Evolutionary conservation across 2,113 vertebrate species (phyloP).

Genomic region (Galemys pyrenaicus): DNA sequence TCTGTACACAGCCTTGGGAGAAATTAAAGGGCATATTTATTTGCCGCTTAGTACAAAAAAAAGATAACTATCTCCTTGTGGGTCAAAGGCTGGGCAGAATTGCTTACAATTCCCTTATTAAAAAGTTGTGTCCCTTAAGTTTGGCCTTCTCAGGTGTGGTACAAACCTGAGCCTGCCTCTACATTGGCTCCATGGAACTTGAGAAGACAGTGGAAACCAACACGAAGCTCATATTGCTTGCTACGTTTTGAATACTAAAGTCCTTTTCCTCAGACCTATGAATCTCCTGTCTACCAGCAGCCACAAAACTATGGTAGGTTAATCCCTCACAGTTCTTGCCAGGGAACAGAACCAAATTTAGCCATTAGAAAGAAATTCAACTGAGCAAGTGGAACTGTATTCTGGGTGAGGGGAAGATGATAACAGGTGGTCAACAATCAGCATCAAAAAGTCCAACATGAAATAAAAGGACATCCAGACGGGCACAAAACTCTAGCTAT

Average conservation of each 20-base stretch:
- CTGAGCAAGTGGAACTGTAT: not conserved
- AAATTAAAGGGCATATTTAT: not conserved
- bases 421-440: not conserved
- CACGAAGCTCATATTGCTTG: not conserved
- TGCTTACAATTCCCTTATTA: not conserved
- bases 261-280: not conserved
- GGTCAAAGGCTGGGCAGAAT: not conserved
- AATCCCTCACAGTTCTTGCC: not conserved
- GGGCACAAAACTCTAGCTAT: not conserved
- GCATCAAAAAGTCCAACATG: slow-evolving; percentile 1
- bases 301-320: not conserved
- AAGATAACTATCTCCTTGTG: not conserved
- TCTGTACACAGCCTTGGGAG: not conserved
- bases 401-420: not conserved
- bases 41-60: not conserved
- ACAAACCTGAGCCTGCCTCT: not conserved
- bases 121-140: not conserved
- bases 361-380: slow-evolving; percentile 8
- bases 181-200: not conserved
- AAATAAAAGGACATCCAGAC: slow-evolving; percentile 23
- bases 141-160: not conserved
- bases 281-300: not conserved
- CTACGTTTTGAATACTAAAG: not conserved
- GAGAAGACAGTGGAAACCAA: not conserved
- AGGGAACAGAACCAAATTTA: not conserved